These are phyloP conservation scores for Chromis chromis DNA, from an alignment of 2,797 vertebrate genomes.

Conservation along the genomic window DNA sequence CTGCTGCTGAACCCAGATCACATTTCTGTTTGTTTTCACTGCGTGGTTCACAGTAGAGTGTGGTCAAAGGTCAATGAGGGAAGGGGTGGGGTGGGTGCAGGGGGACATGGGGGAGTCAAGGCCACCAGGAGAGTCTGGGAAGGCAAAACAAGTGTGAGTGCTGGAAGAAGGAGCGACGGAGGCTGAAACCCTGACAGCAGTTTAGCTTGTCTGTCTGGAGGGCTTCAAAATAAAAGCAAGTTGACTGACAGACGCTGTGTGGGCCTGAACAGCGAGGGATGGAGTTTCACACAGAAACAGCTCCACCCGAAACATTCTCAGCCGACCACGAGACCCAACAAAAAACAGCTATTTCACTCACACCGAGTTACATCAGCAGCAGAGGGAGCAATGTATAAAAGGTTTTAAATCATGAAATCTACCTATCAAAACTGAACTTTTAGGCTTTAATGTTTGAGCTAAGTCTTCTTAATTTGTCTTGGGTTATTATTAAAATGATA, in stretches of 20 bases:
- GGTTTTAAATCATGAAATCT: background rate
- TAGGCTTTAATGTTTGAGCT: background rate
- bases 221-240: conserved; percentile 31
- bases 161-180: background rate
- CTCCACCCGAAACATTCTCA: background rate
- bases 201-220: conserved; percentile 19
- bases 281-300: background rate
- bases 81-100: too few relatives aligned
- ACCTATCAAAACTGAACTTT: background rate
- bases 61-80: conserved; percentile 37
- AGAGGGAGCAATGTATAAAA: background rate
- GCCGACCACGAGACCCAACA: too few relatives aligned
- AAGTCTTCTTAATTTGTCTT: too few relatives aligned
- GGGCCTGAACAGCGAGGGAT: background rate
- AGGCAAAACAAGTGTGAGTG: conserved; percentile 4
- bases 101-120: background rate
- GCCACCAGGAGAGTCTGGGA: conserved; percentile 30
- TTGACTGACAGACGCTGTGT: conserved; percentile 14
- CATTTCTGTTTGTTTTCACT: conserved; percentile 51
- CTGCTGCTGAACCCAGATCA: conserved; percentile 15
- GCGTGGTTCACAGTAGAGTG: background rate
- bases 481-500: too few relatives aligned
- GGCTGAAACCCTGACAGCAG: conserved; percentile 2
- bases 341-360: background rate
- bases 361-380: background rate